Percentiles rank a stretch among this genome's conserved stretches.
phyloP scores from a whole-genome alignment of 2,797 vertebrate genomes.

The Mallotus villosus region DNA sequence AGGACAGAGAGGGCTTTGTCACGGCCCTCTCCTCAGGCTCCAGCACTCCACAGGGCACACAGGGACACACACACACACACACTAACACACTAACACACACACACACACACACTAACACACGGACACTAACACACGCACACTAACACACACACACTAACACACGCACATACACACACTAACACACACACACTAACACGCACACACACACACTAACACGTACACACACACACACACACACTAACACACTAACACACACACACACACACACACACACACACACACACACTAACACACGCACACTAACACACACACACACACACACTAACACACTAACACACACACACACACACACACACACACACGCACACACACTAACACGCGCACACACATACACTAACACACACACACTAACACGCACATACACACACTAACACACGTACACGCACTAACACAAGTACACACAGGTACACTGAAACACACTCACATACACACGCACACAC shows the following conservation, averaged over 20 bases:
- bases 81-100: no score
- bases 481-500: not conserved
- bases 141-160: not conserved
- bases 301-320: slow-evolving; percentile 7
- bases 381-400: no score
- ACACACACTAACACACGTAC: not conserved
- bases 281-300: not conserved
- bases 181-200: slow-evolving; percentile 20
- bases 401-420: no score
- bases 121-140: slow-evolving; percentile 17
- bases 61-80: not conserved
- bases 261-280: not conserved
- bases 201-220: no score
- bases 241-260: not conserved
- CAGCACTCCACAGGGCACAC: not conserved
- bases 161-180: not conserved
- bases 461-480: no score
- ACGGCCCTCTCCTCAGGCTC: no score
- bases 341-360: not conserved
- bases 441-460: no score
- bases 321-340: slow-evolving; percentile 17
- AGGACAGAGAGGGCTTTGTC: slow-evolving; percentile 64
- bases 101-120: not conserved
- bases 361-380: not conserved
- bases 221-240: not conserved